A percentile compares a stretch with the other conserved stretches of the same genome.
phyloP scores from a whole-genome alignment of 1,140 invertebrate genomes.

The Drosophila kurseongensis region DNA sequence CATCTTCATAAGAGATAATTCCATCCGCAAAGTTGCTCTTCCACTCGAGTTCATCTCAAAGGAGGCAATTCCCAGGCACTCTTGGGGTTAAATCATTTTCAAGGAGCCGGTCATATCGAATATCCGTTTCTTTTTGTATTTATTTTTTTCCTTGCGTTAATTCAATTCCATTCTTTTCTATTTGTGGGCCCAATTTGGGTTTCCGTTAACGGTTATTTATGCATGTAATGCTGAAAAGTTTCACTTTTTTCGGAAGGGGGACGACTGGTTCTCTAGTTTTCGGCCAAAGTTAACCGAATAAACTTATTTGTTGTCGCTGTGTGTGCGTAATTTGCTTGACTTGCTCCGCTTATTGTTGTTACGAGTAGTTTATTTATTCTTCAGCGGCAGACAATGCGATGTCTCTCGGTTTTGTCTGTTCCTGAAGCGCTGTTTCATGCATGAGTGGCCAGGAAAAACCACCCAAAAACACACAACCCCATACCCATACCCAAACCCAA shows the following conservation, averaged over 20 bases:
- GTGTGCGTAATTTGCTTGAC: slow-evolving; percentile 46
- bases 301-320: slow-evolving; percentile 52
- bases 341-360: slow-evolving; percentile 47
- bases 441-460: slow-evolving; percentile 65
- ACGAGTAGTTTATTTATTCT: slow-evolving; percentile 59
- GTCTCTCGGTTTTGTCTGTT: slow-evolving; percentile 45
- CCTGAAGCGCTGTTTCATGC: slow-evolving; percentile 72
- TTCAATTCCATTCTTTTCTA: slow-evolving; percentile 22
- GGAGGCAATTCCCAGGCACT: slow-evolving; percentile 35
- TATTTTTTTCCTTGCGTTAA: slow-evolving; percentile 16
- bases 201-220: slow-evolving; percentile 51
- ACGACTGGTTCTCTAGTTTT: slow-evolving; percentile 9
- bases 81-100: slow-evolving; percentile 8
- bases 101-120: slow-evolving; percentile 30
- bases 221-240: slow-evolving; percentile 44
- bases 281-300: slow-evolving; percentile 46
- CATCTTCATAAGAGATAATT: slow-evolving; percentile 51
- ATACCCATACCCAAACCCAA: neutral
- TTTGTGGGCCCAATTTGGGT: slow-evolving; percentile 31
- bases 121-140: slow-evolving; percentile 6
- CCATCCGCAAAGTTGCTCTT: slow-evolving; percentile 44
- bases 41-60: slow-evolving; percentile 48
- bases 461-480: slow-evolving; percentile 31
- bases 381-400: slow-evolving; percentile 54
- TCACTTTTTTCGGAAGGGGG: slow-evolving; percentile 8